phyloP scores from a whole-genome alignment of 2,113 vertebrate genomes.

The Microcebus lehilahytsara region DNA sequence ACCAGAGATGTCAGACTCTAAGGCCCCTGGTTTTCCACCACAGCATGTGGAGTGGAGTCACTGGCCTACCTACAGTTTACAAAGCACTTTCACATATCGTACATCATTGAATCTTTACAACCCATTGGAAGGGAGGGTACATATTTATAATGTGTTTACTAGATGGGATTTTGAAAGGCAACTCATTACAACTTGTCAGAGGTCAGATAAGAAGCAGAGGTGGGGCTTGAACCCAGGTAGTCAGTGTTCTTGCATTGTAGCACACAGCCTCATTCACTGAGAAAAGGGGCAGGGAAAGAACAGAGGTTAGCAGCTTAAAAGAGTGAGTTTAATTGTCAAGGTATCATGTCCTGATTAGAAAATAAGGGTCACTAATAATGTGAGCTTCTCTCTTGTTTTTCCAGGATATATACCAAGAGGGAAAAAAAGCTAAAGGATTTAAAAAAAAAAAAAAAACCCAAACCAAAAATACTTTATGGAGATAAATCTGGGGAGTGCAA shows the following conservation, averaged over 20 bases:
- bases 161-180: neutral
- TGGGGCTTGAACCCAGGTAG: neutral
- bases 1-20: neutral
- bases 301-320: neutral
- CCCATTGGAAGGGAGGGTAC: neutral
- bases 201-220: neutral
- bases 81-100: neutral
- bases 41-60: neutral
- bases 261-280: neutral
- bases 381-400: neutral
- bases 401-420: neutral
- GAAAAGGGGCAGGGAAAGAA: neutral
- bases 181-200: conserved; percentile 41
- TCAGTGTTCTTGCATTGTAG: neutral
- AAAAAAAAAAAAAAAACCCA: too few relatives aligned
- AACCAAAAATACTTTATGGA: neutral
- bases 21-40: neutral
- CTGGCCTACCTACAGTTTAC: neutral
- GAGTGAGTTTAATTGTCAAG: neutral
- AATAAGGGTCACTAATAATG: neutral
- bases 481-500: neutral
- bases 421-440: neutral
- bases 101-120: neutral
- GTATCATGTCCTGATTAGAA: neutral
- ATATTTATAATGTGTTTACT: neutral